phyloP scores from a whole-genome alignment of 2,888 invertebrate species.

The Xylocampa areola region DNA sequence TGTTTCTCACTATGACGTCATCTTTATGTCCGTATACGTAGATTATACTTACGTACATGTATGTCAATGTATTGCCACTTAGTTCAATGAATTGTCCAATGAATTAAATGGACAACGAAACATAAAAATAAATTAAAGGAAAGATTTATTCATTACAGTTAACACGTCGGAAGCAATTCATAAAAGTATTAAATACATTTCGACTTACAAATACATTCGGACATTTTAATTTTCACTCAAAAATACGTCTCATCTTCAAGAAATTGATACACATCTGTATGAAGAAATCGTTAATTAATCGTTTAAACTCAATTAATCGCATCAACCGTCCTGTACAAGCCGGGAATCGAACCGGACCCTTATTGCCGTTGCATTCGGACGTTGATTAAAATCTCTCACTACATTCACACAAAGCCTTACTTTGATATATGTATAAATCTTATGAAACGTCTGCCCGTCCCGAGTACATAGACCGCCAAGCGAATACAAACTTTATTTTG shows the following conservation, averaged over 20 bases:
- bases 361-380: slow-evolving; percentile 70
- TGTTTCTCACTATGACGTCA: slow-evolving; percentile 31
- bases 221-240: slow-evolving; percentile 52
- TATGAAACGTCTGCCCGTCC: slow-evolving; percentile 80
- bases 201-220: slow-evolving; percentile 36
- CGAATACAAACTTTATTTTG: slow-evolving; percentile 64
- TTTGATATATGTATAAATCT: slow-evolving; percentile 89
- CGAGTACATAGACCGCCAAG: slow-evolving; percentile 64
- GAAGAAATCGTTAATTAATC: slow-evolving; percentile 70
- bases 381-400: slow-evolving; percentile 89
- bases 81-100: slow-evolving; percentile 32
- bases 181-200: slow-evolving; percentile 37
- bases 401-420: slow-evolving; percentile 86
- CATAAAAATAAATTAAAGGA: slow-evolving; percentile 37
- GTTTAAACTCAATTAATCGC: slow-evolving; percentile 71
- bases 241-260: slow-evolving; percentile 40
- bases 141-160: slow-evolving; percentile 39
- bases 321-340: slow-evolving; percentile 69
- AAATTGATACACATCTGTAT: slow-evolving; percentile 62
- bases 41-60: slow-evolving; percentile 9
- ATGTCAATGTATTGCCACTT: slow-evolving; percentile 39
- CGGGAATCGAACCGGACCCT: slow-evolving; percentile 68
- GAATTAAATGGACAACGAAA: slow-evolving; percentile 32
- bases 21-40: slow-evolving; percentile 6
- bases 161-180: slow-evolving; percentile 45